A percentile compares a stretch with the other conserved stretches of the same genome.
phyloP scores from a whole-genome alignment of 2,797 vertebrate species.

The Falco cherrug region DNA sequence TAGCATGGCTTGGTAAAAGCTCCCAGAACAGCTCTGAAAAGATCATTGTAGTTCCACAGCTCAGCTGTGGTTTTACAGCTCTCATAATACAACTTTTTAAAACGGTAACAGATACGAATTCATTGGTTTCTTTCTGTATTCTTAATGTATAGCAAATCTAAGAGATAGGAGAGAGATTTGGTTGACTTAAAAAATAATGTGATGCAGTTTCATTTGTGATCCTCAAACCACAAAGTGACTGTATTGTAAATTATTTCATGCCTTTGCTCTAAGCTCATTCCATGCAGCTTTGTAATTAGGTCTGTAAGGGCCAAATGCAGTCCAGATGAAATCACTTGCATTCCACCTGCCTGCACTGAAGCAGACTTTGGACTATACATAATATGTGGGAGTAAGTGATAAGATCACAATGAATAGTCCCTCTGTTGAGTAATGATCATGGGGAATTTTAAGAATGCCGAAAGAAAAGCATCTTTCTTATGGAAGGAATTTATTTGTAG shows the following conservation, averaged over 20 bases:
- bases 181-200: neutral
- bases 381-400: neutral
- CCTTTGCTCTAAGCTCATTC: neutral
- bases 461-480: constrained; percentile 19
- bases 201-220: neutral
- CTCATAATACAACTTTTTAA: neutral
- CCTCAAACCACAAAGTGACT: neutral
- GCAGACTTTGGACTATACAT: neutral
- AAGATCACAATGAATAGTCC: neutral
- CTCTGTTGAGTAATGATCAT: neutral
- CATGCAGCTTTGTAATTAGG: neutral
- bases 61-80: neutral
- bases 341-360: constrained; percentile 35
- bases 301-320: neutral
- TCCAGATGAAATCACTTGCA: constrained; percentile 27
- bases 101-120: neutral
- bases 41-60: neutral
- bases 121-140: neutral
- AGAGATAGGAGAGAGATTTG: neutral
- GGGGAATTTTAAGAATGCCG: neutral
- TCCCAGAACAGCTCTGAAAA: neutral
- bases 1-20: neutral
- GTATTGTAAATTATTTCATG: neutral
- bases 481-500: neutral
- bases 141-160: neutral